Evolutionary conservation across 2,888 invertebrate species (phyloP).

Genomic region (Himalopsyche japonica): DNA sequence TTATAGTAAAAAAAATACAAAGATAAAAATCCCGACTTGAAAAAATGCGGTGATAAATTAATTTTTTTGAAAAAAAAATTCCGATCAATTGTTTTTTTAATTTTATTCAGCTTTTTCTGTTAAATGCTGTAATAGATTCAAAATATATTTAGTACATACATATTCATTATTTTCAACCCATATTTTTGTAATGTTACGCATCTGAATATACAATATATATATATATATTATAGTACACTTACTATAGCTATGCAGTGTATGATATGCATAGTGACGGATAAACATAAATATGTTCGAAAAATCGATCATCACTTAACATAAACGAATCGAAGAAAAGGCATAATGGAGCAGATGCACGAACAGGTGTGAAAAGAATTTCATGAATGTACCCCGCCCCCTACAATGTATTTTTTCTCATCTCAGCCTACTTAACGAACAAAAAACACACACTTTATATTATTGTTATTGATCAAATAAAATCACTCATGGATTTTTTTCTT

Average conservation of each 20-base stretch:
- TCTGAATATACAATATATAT: too few species aligned
- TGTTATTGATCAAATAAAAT: conserved; percentile 34
- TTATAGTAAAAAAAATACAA: too few species aligned
- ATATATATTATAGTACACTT: too few species aligned
- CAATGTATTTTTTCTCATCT: conserved; percentile 10
- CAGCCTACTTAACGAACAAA: conserved; percentile 38
- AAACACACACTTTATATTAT: conserved; percentile 35
- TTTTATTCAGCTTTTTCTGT: too few species aligned
- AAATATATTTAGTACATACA: too few species aligned
- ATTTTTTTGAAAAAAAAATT: too few species aligned
- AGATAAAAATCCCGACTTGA: too few species aligned
- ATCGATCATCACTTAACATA: conserved; percentile 32
- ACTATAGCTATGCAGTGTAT: neutral
- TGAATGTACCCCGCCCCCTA: conserved; percentile 16
- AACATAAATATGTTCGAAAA: conserved; percentile 5
- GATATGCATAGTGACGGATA: neutral
- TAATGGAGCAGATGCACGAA: conserved; percentile 31
- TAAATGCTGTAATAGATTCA: too few species aligned
- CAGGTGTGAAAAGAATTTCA: conserved; percentile 32
- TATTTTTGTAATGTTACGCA: too few species aligned
- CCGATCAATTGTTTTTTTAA: too few species aligned
- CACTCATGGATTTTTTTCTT: conserved; percentile 7
- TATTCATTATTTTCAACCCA: too few species aligned
- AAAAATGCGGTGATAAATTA: too few species aligned
- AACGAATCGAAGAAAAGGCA: conserved; percentile 17